Evolutionary conservation across 1,140 invertebrate genomes (phyloP).

Genomic region (Gryon sp.): DNA sequence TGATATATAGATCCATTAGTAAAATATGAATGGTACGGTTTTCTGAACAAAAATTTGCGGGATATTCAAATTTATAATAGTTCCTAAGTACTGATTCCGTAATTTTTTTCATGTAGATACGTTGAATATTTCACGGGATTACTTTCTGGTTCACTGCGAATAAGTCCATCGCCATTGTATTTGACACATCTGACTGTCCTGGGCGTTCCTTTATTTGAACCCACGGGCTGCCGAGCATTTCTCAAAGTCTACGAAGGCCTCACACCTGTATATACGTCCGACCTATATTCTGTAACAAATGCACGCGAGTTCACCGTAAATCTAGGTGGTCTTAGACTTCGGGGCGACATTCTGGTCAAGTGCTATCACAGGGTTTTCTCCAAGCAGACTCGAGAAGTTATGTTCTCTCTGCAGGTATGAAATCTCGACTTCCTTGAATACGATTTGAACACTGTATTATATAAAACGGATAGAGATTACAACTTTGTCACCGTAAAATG

Average conservation of each 20-base stretch:
- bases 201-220: conserved; percentile 89
- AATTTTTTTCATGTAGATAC: conserved; percentile 90
- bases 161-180: conserved; percentile 91
- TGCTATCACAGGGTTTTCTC: conserved; percentile 87
- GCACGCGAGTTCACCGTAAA: conserved; percentile 85
- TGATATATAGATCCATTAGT: no score
- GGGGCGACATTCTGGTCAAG: conserved; percentile 94
- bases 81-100: no score
- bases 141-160: conserved; percentile 90
- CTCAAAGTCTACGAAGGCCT: conserved; percentile 92
- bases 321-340: conserved; percentile 86
- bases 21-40: no score
- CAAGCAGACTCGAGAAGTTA: conserved; percentile 76
- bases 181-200: conserved; percentile 92
- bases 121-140: conserved; percentile 94
- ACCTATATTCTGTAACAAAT: conserved; percentile 78
- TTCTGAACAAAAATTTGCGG: no score
- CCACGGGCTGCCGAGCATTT: conserved; percentile 88
- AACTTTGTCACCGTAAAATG: no score
- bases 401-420: conserved; percentile 78
- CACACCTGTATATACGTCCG: conserved; percentile 92
- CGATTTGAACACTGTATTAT: no score
- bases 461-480: no score
- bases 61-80: no score
- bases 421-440: not conserved